A percentile compares a stretch with the other conserved stretches of the same genome.
Conservation (phyloP, 30 jellyfish, hydroid and myxozoan species). For the Aurelia aurita complex sp. Pacific region DNA sequence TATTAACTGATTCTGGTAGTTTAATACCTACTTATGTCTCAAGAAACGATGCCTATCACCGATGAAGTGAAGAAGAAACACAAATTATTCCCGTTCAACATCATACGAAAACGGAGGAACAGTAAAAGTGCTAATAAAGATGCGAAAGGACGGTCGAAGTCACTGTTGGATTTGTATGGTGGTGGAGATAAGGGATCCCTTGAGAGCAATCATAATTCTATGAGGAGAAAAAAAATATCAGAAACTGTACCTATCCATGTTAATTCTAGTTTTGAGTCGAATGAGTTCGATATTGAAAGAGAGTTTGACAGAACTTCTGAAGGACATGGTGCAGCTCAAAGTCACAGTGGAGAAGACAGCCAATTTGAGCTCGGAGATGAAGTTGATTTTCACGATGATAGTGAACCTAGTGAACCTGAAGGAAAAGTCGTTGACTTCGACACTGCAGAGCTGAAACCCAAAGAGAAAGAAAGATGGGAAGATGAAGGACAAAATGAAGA, state of each 20-base stretch:
- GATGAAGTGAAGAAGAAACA: slow-evolving; percentile 50
- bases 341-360: too few relatives aligned
- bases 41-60: slow-evolving; percentile 40
- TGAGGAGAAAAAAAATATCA: slow-evolving; percentile 8
- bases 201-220: neutral
- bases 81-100: slow-evolving; percentile 48
- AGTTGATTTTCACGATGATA: neutral
- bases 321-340: too few relatives aligned
- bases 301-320: too few relatives aligned
- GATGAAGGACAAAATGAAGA: neutral
- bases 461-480: neutral
- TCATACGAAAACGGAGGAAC: slow-evolving; percentile 53
- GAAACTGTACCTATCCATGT: neutral
- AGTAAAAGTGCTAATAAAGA: neutral
- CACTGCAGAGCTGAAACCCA: neutral
- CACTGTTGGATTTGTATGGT: slow-evolving; percentile 46
- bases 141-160: slow-evolving; percentile 58
- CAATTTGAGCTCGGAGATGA: neutral
- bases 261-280: slow-evolving; percentile 23
- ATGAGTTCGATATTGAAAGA: neutral
- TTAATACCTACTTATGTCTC: neutral
- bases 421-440: neutral
- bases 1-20: too few relatives aligned
- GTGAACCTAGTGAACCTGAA: neutral
- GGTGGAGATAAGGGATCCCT: slow-evolving; percentile 9